Evolutionary conservation across 2,888 invertebrate species (phyloP), one percentile per base, ranked within the genome.

Genomic region (Eilema depressum): DNA sequence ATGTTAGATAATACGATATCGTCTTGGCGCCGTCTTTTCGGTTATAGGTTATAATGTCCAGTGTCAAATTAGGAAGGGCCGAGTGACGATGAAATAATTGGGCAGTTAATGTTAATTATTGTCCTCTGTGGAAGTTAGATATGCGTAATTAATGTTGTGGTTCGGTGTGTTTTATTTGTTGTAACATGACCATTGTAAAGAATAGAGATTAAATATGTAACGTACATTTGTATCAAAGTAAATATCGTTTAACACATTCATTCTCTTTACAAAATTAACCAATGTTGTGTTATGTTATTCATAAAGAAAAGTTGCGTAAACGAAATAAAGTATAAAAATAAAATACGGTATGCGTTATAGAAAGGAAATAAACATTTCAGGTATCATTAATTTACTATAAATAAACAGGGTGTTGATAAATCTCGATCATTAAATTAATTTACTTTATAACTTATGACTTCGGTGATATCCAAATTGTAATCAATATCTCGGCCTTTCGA

Each of bases 1-100:
- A 62, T 80, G 83, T 79, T 83, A 88, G 91, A 92, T 94, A 89
- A 89, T 86, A 85, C 79, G 86, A 85, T 85, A 86, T 89, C 83
- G 83, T 79, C 85, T 86, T 88, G 92, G 91, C 91, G 93, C 92
- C 92, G 89, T 91, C 90, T 83, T 75, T 88, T 89, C 83, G 83
- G 83, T 88, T 89, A 86, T 86, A 83, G 85, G 85, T 89, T 84
- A 88, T 89, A 86, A 88, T 86, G 86, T 91, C 88, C 83, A 83
- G 85, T 86, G 87, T 90, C 88, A 89, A 88, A 89, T 89, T 89
- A 84, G 73, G 70, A 63, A 81, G 78, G 79, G 75, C 75, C 74
- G 77, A 81, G 76, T 83, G 78, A 63, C 77, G 71, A 77, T 81
- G 75, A 79, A 86, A 83, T 85, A 84, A 86, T 86, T 85, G 83